These are phyloP conservation scores for Sebastes alutus DNA, from an alignment of 2,797 vertebrate species.

Conservation along the genomic window DNA sequence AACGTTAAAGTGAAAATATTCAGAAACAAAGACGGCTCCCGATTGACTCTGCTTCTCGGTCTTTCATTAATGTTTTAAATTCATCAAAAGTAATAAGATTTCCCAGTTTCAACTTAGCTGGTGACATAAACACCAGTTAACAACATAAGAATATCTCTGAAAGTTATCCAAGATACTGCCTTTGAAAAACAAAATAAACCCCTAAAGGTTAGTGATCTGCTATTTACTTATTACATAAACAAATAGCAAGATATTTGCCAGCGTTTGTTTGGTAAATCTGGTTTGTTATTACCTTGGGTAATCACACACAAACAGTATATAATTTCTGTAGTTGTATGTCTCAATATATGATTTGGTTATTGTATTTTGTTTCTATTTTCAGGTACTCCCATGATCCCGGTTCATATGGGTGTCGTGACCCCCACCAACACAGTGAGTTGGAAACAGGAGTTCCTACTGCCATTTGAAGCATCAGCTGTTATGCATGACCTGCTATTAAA, in stretches of 20 bases:
- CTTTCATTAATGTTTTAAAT: too few relatives aligned
- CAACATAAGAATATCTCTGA: neutral
- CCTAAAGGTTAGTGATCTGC: too few relatives aligned
- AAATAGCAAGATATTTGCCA: neutral
- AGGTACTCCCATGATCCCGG: conserved; percentile 98
- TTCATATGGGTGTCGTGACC: conserved; percentile 98
- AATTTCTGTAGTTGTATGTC: neutral
- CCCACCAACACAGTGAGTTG: conserved; percentile 89
- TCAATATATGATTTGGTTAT: neutral
- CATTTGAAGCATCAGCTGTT: neutral
- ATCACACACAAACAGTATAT: neutral
- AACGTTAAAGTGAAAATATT: too few relatives aligned
- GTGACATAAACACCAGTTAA: neutral
- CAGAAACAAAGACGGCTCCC: too few relatives aligned
- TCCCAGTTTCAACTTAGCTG: too few relatives aligned
- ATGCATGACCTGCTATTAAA: neutral
- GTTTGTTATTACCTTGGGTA: neutral
- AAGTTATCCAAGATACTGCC: neutral
- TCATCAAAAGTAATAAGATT: too few relatives aligned
- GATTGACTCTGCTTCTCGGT: too few relatives aligned
- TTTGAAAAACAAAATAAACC: neutral
- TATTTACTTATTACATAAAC: too few relatives aligned
- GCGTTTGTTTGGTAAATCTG: neutral
- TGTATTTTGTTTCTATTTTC: conserved; percentile 22
- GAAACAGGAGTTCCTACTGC: neutral